These are phyloP conservation scores for Vicugna pacos DNA, from an alignment of 2,113 vertebrate genomes.

Conservation along the genomic window DNA sequence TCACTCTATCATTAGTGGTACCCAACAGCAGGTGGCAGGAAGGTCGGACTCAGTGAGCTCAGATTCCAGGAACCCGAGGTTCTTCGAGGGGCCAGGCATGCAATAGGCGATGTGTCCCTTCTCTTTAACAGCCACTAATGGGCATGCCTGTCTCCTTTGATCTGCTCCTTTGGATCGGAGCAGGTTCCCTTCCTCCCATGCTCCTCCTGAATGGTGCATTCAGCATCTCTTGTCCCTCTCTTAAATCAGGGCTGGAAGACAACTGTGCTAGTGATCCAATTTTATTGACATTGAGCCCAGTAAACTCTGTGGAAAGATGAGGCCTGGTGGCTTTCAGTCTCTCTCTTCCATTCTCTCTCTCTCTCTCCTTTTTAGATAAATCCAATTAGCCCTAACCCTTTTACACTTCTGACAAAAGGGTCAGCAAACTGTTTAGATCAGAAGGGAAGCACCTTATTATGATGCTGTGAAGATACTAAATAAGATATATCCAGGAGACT, in stretches of 20 bases:
- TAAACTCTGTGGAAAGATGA: neutral
- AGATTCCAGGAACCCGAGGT: neutral
- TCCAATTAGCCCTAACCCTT: neutral
- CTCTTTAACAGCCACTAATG: slow-evolving; percentile 23
- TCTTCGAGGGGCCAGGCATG: neutral
- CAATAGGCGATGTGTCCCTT: neutral
- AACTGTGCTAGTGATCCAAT: neutral
- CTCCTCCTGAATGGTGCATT: neutral
- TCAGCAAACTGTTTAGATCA: slow-evolving; percentile 25
- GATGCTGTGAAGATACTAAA: slow-evolving; percentile 31
- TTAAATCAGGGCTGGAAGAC: slow-evolving; percentile 30
- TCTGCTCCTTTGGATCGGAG: neutral
- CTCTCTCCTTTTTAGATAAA: slow-evolving; percentile 17
- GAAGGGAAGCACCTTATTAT: neutral
- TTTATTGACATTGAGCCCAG: slow-evolving; percentile 38
- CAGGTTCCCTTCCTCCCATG: neutral
- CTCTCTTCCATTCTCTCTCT: neutral
- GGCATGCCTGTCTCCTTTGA: neutral
- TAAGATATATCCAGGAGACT: slow-evolving; percentile 22
- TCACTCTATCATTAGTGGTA: neutral
- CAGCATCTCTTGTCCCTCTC: neutral
- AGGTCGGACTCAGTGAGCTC: neutral
- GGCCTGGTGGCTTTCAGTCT: neutral
- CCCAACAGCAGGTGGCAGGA: neutral
- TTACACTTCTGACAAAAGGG: neutral